phyloP scores from a whole-genome alignment of 1,140 invertebrate species.

The Wiebesia pumilae region DNA sequence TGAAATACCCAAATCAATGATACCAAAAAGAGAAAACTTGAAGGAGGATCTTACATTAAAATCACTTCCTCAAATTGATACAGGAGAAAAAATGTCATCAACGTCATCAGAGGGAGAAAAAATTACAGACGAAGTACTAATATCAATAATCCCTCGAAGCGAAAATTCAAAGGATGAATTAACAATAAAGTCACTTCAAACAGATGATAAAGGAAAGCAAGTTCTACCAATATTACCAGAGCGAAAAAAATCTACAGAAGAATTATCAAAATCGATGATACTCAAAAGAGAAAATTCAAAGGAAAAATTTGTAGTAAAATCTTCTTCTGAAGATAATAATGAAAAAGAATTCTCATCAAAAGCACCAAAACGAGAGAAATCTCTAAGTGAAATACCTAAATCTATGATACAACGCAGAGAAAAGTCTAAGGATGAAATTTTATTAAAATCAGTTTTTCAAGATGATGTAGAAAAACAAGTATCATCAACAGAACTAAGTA shows the following conservation, averaged over 20 bases:
- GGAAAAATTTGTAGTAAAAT: constrained; percentile 34
- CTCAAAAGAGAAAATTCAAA: constrained; percentile 19
- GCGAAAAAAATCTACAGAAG: constrained; percentile 13
- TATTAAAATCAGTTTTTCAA: constrained; percentile 8
- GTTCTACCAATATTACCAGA: not conserved
- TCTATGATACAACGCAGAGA: constrained; percentile 29
- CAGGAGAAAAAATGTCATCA: not conserved
- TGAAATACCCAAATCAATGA: constrained; percentile 32
- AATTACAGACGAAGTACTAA: constrained; percentile 30
- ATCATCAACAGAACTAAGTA: not conserved
- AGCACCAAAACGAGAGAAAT: constrained; percentile 33
- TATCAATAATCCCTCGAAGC: constrained; percentile 34
- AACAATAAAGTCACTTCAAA: not conserved
- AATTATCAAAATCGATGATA: constrained; percentile 29
- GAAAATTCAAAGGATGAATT: constrained; percentile 52
- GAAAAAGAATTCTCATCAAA: no score
- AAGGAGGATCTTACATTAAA: constrained; percentile 40
- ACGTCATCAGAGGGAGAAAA: constrained; percentile 3
- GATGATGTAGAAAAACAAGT: not conserved
- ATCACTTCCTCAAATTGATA: not conserved
- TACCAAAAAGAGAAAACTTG: constrained; percentile 23
- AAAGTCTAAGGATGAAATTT: constrained; percentile 33
- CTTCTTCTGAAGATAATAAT: not conserved
- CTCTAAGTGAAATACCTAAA: constrained; percentile 35
- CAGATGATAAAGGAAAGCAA: not conserved